A percentile compares a stretch with the other conserved stretches of the same genome.
These are phyloP conservation scores for Cephus sareptanus DNA, from an alignment of 2,888 invertebrate genomes.

Conservation along the genomic window DNA sequence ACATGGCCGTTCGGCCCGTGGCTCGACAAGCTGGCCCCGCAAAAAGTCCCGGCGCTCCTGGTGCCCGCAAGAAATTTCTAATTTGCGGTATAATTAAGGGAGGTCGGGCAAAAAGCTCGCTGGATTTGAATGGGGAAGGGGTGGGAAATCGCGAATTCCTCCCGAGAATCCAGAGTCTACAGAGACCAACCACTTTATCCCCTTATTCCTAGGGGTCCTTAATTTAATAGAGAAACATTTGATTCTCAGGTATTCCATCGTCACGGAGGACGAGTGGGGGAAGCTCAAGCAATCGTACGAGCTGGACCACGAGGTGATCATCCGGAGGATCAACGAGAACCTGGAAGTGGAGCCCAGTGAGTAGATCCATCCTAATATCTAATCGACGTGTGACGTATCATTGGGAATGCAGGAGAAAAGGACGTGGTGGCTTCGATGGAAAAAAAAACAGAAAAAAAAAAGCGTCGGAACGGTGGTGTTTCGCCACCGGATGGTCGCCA, in stretches of 20 bases:
- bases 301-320: constrained; percentile 49
- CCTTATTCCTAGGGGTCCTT: not conserved
- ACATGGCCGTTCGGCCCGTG: not conserved
- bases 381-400: not conserved
- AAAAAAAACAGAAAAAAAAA: not conserved
- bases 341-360: constrained; percentile 46
- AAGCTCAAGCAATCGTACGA: constrained; percentile 55
- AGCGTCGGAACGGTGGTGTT: not conserved
- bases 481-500: not conserved
- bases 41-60: constrained; percentile 27
- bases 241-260: constrained; percentile 49
- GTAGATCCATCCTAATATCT: constrained; percentile 18
- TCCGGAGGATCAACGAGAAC: constrained; percentile 35
- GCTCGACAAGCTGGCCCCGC: not conserved
- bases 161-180: constrained; percentile 15
- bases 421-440: not conserved
- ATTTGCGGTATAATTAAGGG: constrained; percentile 66
- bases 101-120: constrained; percentile 54
- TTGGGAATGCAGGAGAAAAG: not conserved
- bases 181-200: not conserved
- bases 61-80: constrained; percentile 60
- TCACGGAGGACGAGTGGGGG: constrained; percentile 55
- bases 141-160: constrained; percentile 56
- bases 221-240: not conserved
- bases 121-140: constrained; percentile 3